A percentile compares a stretch with the other conserved stretches of the same genome.
Evolutionary conservation across 2,888 invertebrate species (phyloP).

Genomic region (Parascotia fuliginaria): DNA sequence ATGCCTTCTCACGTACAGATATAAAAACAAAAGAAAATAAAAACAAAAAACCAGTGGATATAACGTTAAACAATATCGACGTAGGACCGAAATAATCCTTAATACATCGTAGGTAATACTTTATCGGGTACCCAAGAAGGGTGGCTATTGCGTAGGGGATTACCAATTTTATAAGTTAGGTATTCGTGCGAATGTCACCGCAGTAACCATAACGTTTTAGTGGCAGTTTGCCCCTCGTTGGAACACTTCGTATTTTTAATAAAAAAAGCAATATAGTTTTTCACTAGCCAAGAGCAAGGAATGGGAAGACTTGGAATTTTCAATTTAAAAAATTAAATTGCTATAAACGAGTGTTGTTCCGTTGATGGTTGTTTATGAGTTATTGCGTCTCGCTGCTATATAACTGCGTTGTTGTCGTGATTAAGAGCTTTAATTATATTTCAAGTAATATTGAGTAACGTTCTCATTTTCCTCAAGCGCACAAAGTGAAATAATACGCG

Average conservation of each 20-base stretch:
- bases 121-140: constrained; percentile 62
- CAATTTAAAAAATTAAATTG: constrained; percentile 70
- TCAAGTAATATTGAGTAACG: not conserved
- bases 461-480: constrained; percentile 16
- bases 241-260: constrained; percentile 79
- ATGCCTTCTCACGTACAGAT: constrained; percentile 24
- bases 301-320: constrained; percentile 64
- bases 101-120: constrained; percentile 64
- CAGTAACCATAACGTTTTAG: constrained; percentile 83
- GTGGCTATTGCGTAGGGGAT: constrained; percentile 60
- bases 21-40: constrained; percentile 41
- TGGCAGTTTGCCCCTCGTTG: constrained; percentile 78
- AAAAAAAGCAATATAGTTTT: constrained; percentile 80
- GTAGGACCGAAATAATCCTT: constrained; percentile 61
- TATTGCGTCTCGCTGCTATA: constrained; percentile 14
- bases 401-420: not conserved
- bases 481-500: constrained; percentile 11
- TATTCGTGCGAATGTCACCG: constrained; percentile 79
- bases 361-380: constrained; percentile 31
- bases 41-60: constrained; percentile 47
- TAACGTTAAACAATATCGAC: constrained; percentile 58
- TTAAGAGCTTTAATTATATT: not conserved
- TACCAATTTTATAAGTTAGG: constrained; percentile 82
- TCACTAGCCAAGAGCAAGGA: constrained; percentile 59
- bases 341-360: constrained; percentile 39